Evolutionary conservation across 2,888 invertebrate genomes (phyloP), one percentile per base, ranked within the genome.

Genomic region (Pristionchus entomophagus): DNA sequence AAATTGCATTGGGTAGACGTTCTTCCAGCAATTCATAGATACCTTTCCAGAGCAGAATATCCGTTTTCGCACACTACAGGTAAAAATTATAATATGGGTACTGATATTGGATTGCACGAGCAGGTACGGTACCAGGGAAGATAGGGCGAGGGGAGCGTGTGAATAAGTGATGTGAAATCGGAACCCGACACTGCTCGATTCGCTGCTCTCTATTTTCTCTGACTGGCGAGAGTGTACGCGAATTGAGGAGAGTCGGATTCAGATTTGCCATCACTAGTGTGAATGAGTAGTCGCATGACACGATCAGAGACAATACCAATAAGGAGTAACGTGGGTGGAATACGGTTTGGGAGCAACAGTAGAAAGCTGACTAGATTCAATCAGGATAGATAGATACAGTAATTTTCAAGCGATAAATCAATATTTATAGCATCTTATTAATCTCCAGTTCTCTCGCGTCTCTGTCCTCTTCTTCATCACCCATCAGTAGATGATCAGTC

Each of bases 401-500:
- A 26, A 35, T 32, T 8, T 29, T 35, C 1, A 65, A 65, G 32
- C 6, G 26, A 62, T 73, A 73, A 38, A n/a, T 35, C 4, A 29
- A 29, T 26, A 8, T 32, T 88, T 86, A 93, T 19, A 92, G 89
- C 92, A 93, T 93, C 83, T 93, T 93, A 85, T 90, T 92, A 81
- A 90, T 91, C 87, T 93, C 93, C 45, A 92, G 86, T 51, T 91
- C 91, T 49, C 90, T 87, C 29, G 91, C 91, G 73, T 91, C 90
- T 51, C 91, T 88, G 53, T 93, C 93, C 29, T 91, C 91, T 1
- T 91, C 91, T 1, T 91, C 91, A 45, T 92, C 92, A 69, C 92
- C 92, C 19, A 89, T 65, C 5, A 93, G 88, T 8, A 92, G 88
- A 49, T 91, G 91, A 94, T 96, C 96, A 86, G 95, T 95, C 89